Conservation (phyloP, 23 tunicate species). For the Diplosoma virens region DNA sequence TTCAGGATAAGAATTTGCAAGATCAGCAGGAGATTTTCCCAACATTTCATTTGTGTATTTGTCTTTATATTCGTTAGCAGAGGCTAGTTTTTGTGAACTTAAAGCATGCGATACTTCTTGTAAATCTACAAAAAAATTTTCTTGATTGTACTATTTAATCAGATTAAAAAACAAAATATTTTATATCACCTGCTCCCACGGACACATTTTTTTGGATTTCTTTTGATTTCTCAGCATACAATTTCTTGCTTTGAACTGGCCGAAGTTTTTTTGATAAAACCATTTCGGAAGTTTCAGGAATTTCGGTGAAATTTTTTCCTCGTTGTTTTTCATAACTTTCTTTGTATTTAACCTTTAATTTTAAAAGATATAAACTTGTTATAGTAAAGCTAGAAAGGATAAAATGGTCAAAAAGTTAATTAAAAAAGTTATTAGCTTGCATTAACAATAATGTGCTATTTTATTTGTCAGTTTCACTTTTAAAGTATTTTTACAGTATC, state of each 20-base stretch:
- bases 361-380: no score
- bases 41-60: constrained; percentile 57
- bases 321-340: constrained; percentile 76
- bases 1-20: constrained; percentile 85
- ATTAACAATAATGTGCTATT: no score
- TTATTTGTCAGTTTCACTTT: no score
- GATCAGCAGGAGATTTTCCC: constrained; percentile 73
- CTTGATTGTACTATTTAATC: no score
- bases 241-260: constrained; percentile 70
- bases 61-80: constrained; percentile 43
- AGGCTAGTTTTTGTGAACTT: constrained; percentile 47
- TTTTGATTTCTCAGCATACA: constrained; percentile 67
- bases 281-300: constrained; percentile 84
- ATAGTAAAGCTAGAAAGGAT: no score
- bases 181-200: constrained; percentile 53
- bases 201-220: constrained; percentile 51
- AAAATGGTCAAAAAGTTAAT: no score
- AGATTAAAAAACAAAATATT: no score
- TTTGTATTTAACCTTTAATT: constrained; percentile 54
- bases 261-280: constrained; percentile 54
- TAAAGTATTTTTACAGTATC: no score
- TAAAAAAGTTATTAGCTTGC: no score
- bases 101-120: constrained; percentile 85
- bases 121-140: no score
- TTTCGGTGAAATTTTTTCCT: constrained; percentile 55